A percentile compares a stretch with the other conserved stretches of the same genome.
Evolutionary conservation across 1,140 invertebrate genomes (phyloP).

Genomic region (Sycophaga agraensis): DNA sequence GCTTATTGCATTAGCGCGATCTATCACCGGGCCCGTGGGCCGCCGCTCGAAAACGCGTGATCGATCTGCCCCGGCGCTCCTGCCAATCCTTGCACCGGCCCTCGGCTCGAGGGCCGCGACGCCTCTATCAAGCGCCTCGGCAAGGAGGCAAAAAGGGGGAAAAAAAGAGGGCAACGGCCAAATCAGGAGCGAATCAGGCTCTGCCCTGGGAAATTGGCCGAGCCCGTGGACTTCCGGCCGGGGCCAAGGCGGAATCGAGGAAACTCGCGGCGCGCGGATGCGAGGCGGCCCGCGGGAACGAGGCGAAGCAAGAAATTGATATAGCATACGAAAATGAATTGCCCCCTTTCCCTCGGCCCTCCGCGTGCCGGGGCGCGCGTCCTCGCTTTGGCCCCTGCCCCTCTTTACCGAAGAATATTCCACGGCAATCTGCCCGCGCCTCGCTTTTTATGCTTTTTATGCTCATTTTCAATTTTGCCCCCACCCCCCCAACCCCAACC

Average conservation of each 20-base stretch:
- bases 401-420: conserved; percentile 56
- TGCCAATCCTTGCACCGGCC: no score
- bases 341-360: conserved; percentile 38
- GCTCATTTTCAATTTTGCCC: conserved; percentile 58
- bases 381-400: conserved; percentile 6
- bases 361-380: neutral
- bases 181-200: no score
- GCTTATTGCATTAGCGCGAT: conserved; percentile 56
- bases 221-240: no score
- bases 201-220: no score
- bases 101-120: neutral
- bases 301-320: conserved; percentile 60
- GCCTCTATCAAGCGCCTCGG: no score
- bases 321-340: conserved; percentile 61
- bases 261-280: conserved; percentile 5
- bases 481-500: conserved; percentile 30
- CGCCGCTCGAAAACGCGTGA: conserved; percentile 54
- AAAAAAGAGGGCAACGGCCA: neutral
- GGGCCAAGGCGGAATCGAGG: no score
- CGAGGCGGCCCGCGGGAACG: conserved; percentile 38
- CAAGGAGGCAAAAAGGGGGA: no score
- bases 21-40: conserved; percentile 52
- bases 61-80: conserved; percentile 43
- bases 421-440: conserved; percentile 55
- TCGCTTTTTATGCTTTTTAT: conserved; percentile 56